Percentiles rank a stretch among this genome's conserved stretches.
These are phyloP conservation scores for Caranx melampygus DNA, from an alignment of 2,113 vertebrate species.

Conservation along the genomic window DNA sequence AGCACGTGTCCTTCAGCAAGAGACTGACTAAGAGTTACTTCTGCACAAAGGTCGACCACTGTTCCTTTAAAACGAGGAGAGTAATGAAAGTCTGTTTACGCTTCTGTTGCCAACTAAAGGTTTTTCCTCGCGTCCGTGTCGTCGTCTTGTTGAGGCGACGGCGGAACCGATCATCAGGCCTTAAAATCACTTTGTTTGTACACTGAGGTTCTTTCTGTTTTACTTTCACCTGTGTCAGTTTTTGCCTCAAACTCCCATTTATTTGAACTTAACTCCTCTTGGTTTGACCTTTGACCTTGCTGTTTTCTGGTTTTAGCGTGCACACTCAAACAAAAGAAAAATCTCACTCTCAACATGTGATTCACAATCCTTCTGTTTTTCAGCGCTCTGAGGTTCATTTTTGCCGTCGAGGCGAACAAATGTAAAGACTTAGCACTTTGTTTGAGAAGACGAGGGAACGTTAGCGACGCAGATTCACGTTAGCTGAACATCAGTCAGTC, in stretches of 20 bases:
- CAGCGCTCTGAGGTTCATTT: conserved; percentile 3
- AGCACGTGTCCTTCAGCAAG: too few species aligned
- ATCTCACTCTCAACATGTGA: conserved; percentile 21
- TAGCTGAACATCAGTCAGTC: conserved; percentile 19
- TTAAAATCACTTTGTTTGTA: conserved; percentile 12
- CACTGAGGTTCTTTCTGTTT: not conserved
- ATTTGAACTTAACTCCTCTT: not conserved
- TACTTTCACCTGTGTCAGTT: not conserved
- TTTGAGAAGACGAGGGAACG: conserved; percentile 12
- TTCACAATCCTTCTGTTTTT: not conserved
- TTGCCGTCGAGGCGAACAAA: conserved; percentile 16
- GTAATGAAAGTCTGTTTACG: not conserved
- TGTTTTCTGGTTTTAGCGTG: not conserved
- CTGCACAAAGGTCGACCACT: not conserved
- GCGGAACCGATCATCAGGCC: conserved; percentile 14
- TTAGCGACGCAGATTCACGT: conserved; percentile 31
- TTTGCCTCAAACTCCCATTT: not conserved
- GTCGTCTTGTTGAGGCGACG: not conserved
- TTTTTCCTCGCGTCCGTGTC: not conserved
- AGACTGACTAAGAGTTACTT: not conserved
- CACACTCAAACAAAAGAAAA: not conserved
- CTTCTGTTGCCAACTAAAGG: conserved; percentile 4
- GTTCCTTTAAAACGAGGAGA: not conserved
- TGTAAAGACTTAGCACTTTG: conserved; percentile 52
- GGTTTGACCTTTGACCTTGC: not conserved